Conservation (phyloP, 2,888 invertebrate species). For the Mycalesis mineus region DNA sequence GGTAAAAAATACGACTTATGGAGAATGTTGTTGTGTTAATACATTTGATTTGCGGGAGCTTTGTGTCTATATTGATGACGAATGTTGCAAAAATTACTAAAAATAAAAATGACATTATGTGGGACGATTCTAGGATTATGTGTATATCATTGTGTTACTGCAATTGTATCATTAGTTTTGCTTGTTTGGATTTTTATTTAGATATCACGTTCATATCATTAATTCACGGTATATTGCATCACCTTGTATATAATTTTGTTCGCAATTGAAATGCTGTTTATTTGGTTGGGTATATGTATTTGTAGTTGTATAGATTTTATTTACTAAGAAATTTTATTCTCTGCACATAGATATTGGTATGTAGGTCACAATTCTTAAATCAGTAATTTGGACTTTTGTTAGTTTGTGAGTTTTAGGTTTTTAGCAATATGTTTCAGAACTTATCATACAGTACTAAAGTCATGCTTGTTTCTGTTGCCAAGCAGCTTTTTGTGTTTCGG, state of each 20-base stretch:
- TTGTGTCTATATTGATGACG: slow-evolving; percentile 14
- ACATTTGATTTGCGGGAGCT: slow-evolving; percentile 26
- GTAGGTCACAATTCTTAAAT: too few species aligned
- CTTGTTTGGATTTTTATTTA: background rate
- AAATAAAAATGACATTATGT: slow-evolving; percentile 1
- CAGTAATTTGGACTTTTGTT: too few species aligned
- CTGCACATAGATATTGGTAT: background rate
- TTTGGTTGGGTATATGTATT: background rate
- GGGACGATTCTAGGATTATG: slow-evolving; percentile 3
- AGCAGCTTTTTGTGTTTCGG: too few species aligned
- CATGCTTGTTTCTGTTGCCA: too few species aligned
- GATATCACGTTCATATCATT: slow-evolving; percentile 3
- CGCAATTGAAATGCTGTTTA: slow-evolving; percentile 1
- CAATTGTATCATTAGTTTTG: background rate
- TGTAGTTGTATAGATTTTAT: background rate
- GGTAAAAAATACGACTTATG: slow-evolving; percentile 48
- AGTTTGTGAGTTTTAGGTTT: too few species aligned
- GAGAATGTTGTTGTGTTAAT: slow-evolving; percentile 32
- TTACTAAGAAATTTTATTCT: background rate
- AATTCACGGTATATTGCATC: background rate
- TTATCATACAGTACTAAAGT: too few species aligned
- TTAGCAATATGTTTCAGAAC: too few species aligned
- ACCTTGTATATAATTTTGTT: slow-evolving; percentile 2
- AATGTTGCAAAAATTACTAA: slow-evolving; percentile 10
- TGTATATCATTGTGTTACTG: slow-evolving; percentile 1